Evolutionary conservation across 2,888 invertebrate species (phyloP).

Genomic region (Chrysopilus asiliformis): DNA sequence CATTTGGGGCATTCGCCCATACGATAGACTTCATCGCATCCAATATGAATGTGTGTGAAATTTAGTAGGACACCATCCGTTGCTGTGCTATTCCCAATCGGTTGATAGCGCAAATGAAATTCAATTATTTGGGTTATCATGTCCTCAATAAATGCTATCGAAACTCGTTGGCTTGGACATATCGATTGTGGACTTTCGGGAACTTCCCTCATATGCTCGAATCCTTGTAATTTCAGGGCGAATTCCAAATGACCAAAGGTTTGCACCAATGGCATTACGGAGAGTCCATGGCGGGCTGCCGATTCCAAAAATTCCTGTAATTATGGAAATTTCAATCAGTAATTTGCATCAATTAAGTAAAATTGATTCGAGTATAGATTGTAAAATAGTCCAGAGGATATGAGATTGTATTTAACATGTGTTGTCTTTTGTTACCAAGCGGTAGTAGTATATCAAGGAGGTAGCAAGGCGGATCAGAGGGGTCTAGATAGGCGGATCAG

Average conservation of each 20-base stretch:
- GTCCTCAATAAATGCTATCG: conserved; percentile 46
- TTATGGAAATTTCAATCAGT: no score
- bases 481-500: no score
- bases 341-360: no score
- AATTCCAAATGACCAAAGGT: conserved; percentile 68
- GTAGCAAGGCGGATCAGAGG: no score
- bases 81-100: neutral
- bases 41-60: conserved; percentile 50
- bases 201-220: conserved; percentile 49
- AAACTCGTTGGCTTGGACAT: conserved; percentile 52
- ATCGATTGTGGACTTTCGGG: conserved; percentile 53
- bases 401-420: no score
- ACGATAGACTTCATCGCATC: conserved; percentile 61
- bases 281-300: conserved; percentile 44
- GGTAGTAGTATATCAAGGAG: no score
- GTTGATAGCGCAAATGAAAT: conserved; percentile 25
- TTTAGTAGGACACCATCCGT: conserved; percentile 16
- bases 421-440: no score
- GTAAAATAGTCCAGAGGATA: no score
- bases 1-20: conserved; percentile 54
- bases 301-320: conserved; percentile 41
- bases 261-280: conserved; percentile 61
- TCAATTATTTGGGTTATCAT: conserved; percentile 55
- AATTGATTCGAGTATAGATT: no score
- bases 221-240: conserved; percentile 51